A percentile compares a stretch with the other conserved stretches of the same genome.
These are phyloP conservation scores for Zaprionus nigranus DNA, from an alignment of 1,140 invertebrate genomes.

Conservation along the genomic window DNA sequence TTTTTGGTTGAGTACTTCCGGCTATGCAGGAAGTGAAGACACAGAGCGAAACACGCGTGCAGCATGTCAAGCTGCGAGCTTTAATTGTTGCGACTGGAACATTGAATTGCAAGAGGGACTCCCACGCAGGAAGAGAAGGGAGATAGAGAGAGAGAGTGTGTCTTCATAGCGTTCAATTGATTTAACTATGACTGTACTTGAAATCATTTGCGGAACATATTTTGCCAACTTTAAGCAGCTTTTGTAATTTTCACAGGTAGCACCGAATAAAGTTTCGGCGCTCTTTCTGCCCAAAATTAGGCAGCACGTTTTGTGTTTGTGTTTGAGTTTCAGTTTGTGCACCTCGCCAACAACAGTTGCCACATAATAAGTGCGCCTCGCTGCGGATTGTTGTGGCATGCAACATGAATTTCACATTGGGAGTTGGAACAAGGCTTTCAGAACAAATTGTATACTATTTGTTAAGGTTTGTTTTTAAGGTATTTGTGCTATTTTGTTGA, in stretches of 20 bases:
- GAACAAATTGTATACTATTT: neutral
- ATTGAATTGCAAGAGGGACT: constrained; percentile 61
- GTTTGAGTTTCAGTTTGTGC: constrained; percentile 40
- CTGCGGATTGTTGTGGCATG: neutral
- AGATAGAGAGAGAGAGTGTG: neutral
- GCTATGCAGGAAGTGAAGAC: constrained; percentile 67
- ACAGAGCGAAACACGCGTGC: constrained; percentile 39
- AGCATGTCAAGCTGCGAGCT: constrained; percentile 53
- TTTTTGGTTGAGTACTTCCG: constrained; percentile 79
- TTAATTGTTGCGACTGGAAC: constrained; percentile 72
- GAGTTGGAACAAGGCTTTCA: neutral
- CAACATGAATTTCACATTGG: neutral
- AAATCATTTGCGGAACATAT: constrained; percentile 41
- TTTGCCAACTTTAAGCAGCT: constrained; percentile 33
- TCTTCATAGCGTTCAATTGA: constrained; percentile 27
- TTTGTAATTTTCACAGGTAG: constrained; percentile 45
- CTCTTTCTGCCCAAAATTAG: constrained; percentile 52
- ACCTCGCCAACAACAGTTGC: constrained; percentile 56
- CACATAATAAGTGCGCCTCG: constrained; percentile 70
- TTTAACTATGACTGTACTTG: constrained; percentile 29
- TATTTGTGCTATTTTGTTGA: no score
- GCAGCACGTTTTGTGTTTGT: constrained; percentile 39
- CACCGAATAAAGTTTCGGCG: constrained; percentile 5
- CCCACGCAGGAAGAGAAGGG: neutral
- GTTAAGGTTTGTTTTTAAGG: neutral